Percentiles rank a stretch among this genome's conserved stretches.
Conservation (phyloP, 2,113 vertebrate species). For the Pollimyrus isidori region DNA sequence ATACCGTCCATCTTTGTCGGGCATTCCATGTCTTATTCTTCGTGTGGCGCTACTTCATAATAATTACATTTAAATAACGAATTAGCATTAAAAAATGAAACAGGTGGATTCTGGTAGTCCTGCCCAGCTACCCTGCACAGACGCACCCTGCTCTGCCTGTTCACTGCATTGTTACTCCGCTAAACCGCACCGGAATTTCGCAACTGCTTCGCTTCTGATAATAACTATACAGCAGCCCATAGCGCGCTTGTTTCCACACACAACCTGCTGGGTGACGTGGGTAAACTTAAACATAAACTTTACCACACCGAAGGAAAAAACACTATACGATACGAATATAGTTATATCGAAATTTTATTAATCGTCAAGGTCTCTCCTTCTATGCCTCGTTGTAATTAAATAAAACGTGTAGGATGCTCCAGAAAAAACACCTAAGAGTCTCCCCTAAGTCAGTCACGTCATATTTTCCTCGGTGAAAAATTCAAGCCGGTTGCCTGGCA, state of each 20-base stretch:
- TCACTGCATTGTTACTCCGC: slow-evolving; percentile 11
- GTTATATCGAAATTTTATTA: neutral
- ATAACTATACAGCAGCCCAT: neutral
- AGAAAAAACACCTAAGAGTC: neutral
- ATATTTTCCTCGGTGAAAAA: neutral
- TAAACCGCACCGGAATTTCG: slow-evolving; percentile 58
- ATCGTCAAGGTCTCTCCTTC: neutral
- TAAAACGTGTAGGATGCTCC: neutral
- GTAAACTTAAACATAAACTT: neutral
- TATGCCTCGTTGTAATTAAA: neutral
- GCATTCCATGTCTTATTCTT: neutral
- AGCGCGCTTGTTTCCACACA: slow-evolving; percentile 6
- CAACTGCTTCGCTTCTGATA: slow-evolving; percentile 37
- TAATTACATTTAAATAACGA: neutral
- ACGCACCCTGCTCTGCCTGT: slow-evolving; percentile 6
- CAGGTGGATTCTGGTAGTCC: neutral
- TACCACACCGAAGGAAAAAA: neutral
- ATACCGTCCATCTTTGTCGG: slow-evolving; percentile 54
- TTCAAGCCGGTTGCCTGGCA: neutral
- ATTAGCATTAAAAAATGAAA: neutral
- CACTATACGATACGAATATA: no score
- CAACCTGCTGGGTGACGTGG: neutral
- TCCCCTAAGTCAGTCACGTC: neutral
- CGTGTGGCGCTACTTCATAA: neutral
- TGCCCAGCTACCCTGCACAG: neutral